Conservation (phyloP, 2,797 vertebrate species). For the Masticophis lateralis region DNA sequence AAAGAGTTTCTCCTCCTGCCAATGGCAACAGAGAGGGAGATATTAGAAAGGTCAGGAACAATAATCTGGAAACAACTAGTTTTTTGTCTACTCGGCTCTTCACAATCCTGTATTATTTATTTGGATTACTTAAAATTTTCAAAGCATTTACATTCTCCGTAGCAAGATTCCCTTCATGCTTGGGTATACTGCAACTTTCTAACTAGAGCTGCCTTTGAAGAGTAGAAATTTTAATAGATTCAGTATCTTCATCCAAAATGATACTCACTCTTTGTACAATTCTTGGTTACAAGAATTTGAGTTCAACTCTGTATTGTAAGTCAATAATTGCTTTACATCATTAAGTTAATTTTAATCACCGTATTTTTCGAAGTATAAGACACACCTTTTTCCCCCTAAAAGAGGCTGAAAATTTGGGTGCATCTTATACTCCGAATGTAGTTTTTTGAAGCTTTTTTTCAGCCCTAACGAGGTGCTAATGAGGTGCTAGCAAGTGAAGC, state of each 20-base stretch:
- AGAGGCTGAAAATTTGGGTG: no score
- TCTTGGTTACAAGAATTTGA: neutral
- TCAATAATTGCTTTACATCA: neutral
- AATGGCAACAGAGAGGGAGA: neutral
- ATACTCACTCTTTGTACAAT: neutral
- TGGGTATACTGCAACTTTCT: neutral
- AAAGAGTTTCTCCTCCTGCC: neutral
- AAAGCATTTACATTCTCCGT: neutral
- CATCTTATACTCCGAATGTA: no score
- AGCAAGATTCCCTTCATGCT: neutral
- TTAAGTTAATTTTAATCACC: neutral
- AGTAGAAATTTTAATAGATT: neutral
- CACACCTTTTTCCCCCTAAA: no score
- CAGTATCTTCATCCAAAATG: neutral
- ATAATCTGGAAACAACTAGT: neutral
- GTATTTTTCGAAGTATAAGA: no score
- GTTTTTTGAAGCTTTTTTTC: no score
- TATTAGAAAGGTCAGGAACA: neutral
- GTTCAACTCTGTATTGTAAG: neutral
- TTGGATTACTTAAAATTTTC: neutral
- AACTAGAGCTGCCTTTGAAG: neutral
- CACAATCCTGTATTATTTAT: neutral
- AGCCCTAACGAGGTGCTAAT: no score
- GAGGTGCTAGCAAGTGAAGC: no score
- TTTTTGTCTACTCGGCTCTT: neutral